Base-by-base conservation (phyloP, 2,113 vertebrate genomes). In the Oreochromis niloticus region DNA sequence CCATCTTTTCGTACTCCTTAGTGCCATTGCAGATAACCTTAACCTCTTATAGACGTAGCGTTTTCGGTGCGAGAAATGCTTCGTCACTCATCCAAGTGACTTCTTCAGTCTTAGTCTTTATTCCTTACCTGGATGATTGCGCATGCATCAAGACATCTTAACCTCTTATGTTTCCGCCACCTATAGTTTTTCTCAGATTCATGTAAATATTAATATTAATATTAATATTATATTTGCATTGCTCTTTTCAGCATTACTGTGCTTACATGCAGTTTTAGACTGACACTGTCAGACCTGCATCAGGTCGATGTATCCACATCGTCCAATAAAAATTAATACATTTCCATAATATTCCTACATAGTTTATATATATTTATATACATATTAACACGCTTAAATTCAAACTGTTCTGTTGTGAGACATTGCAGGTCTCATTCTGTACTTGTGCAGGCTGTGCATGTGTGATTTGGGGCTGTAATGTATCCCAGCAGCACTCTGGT, bases 401-500 rank as follows among this genome's bases (percentile, higher is more conserved):
- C n/a, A 57, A 73, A 71, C 22, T n/a, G 43, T 41, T 68, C 19
- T n/a, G 43, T 17, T 78, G n/a, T 24, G 41, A 83, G 19, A 80
- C 48, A 56, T 14, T 54, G 46, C 14, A 10, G n/a, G 39, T 85
- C 54, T 59, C 32, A 30, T 80, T 24, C 10, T 82, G 36, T 43
- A 61, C 52, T 41, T 52, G 75, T 2, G 2, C 71, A 81, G 80
- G 7, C 81, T 85, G 80, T 71, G 82, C 88, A 54, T 85, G 80
- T 91, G 83, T 88, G 88, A 85, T 89, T 84, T 68, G 52, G 52
- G 79, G 56, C 54, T 87, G 57, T 78, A 85, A 82, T 89, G 95
- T 81, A 46, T 88, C 90, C 89, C 90, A 91, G 90, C 89, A 87
- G 83, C 89, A 39, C 79, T 54, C 24, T 83, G 83, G 68, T 89